Conservation (phyloP, 2,797 vertebrate species). For the Chaetodon trifasciatus region DNA sequence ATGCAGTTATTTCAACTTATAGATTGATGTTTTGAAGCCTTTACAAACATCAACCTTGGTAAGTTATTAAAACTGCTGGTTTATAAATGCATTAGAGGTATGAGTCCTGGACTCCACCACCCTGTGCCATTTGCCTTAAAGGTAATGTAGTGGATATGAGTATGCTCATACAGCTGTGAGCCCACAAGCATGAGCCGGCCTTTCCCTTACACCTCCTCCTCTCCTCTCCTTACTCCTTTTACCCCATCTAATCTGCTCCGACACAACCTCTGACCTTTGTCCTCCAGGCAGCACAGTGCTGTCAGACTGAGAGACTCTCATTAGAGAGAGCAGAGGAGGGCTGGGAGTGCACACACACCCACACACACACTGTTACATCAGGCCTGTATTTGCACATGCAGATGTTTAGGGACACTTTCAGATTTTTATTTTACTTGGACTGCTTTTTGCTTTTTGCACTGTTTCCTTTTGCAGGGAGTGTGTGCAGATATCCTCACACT, state of each 20-base stretch:
- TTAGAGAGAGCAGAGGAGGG: slow-evolving; percentile 33
- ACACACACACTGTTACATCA: slow-evolving; percentile 19
- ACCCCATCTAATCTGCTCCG: slow-evolving; percentile 61
- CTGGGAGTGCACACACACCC: not conserved
- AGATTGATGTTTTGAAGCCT: not conserved
- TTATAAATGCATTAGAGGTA: not conserved
- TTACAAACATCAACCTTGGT: not conserved
- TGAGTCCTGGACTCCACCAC: not conserved
- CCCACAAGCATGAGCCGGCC: slow-evolving; percentile 13
- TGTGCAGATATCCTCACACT: not conserved
- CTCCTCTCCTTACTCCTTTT: slow-evolving; percentile 38
- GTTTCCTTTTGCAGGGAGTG: not conserved
- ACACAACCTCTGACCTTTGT: slow-evolving; percentile 62
- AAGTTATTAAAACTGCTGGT: not conserved
- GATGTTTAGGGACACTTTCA: not conserved
- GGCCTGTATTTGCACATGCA: slow-evolving; percentile 1
- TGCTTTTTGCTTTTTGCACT: not conserved
- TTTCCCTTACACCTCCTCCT: slow-evolving; percentile 34
- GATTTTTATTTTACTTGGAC: not conserved
- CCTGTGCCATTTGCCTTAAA: slow-evolving; percentile 8
- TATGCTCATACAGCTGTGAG: slow-evolving; percentile 15
- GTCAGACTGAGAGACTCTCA: slow-evolving; percentile 52
- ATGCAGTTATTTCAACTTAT: not conserved
- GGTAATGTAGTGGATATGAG: not conserved
- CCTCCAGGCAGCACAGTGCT: slow-evolving; percentile 48